Base-by-base conservation (phyloP, 2,888 invertebrate genomes). In the Tetragonula carbonaria region DNA sequence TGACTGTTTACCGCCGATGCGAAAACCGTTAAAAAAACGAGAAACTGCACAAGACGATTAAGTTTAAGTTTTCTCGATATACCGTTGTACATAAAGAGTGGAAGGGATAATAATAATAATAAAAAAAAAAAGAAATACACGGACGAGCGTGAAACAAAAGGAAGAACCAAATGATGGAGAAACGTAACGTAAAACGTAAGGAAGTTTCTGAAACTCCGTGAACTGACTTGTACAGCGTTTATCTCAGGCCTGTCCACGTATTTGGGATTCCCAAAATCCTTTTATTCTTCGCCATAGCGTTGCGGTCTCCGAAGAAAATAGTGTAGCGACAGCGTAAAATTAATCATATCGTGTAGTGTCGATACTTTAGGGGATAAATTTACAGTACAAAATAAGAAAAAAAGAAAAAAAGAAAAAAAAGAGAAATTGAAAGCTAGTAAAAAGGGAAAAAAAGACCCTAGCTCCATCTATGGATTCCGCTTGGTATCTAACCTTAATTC, bases 41-140 rank as follows among this genome's bases (percentile, higher is more conserved):
- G 59, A 71, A 84, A 76, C 67, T 75, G 85, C 85, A 84, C 84
- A 85, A 85, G 38, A 73, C 70, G 84, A 83, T 73, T 83, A 75
- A 78, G 78, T 75, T 77, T 83, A 75, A 50, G 73, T 73, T 55
- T 78, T 71, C 70, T 74, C 74, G 78, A 73, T 23, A n/a, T 73
- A 74, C 59, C 13, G 38, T 75, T 77, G 50, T 51, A 21, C 53
- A 57, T 62, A 67, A 53, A 70, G 45, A 45, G 45, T 2, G 45
- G 8, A 45, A 45, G 45, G 11, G 45, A 8, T 8, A 8, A 45
- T 45, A 2, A 38, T 28, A 28, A 28, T 28, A 28, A 28, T 1
- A 33, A 33, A 33, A 8, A 38, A 33, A 74, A 23, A 5, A 51
- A 51, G 4, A 13, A 53, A 57, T 11, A 13, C 67, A 45, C 2